These are phyloP conservation scores for Muscina levida DNA, from an alignment of 2,888 invertebrate species.

Conservation along the genomic window DNA sequence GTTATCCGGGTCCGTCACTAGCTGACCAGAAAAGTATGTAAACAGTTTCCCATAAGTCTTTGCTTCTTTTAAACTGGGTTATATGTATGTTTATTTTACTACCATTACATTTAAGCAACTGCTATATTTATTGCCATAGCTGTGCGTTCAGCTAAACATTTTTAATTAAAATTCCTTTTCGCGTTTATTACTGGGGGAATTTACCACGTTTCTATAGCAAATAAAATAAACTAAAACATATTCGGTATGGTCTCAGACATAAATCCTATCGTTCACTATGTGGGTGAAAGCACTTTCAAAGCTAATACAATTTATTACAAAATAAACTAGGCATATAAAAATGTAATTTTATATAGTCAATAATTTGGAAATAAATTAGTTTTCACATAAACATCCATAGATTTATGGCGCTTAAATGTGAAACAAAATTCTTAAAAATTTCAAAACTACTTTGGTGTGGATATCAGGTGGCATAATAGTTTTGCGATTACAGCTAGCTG, in stretches of 20 bases:
- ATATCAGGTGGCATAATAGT: too few relatives aligned
- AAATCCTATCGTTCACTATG: slow-evolving; percentile 5
- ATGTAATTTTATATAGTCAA: neutral
- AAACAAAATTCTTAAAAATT: too few relatives aligned
- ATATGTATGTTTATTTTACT: too few relatives aligned
- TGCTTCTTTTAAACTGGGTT: too few relatives aligned
- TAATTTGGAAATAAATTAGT: too few relatives aligned
- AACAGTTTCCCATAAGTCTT: too few relatives aligned
- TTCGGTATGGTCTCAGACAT: neutral
- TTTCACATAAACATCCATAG: too few relatives aligned
- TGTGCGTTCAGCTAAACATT: neutral
- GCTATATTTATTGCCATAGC: slow-evolving; percentile 4
- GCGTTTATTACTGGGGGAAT: neutral
- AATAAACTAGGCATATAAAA: slow-evolving; percentile 19
- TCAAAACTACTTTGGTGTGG: slow-evolving; percentile 1
- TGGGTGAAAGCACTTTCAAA: slow-evolving; percentile 8
- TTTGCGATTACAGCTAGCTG: too few relatives aligned
- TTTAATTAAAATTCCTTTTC: slow-evolving; percentile 22
- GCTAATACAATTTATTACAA: slow-evolving; percentile 18
- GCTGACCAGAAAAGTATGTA: too few relatives aligned
- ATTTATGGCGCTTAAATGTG: slow-evolving; percentile 6
- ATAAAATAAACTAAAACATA: slow-evolving; percentile 21
- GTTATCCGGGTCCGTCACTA: too few relatives aligned
- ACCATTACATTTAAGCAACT: neutral
- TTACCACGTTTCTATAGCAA: neutral